A percentile compares a stretch with the other conserved stretches of the same genome.
Evolutionary conservation across 1,140 invertebrate genomes (phyloP).

Genomic region (Saccostrea glomerata): DNA sequence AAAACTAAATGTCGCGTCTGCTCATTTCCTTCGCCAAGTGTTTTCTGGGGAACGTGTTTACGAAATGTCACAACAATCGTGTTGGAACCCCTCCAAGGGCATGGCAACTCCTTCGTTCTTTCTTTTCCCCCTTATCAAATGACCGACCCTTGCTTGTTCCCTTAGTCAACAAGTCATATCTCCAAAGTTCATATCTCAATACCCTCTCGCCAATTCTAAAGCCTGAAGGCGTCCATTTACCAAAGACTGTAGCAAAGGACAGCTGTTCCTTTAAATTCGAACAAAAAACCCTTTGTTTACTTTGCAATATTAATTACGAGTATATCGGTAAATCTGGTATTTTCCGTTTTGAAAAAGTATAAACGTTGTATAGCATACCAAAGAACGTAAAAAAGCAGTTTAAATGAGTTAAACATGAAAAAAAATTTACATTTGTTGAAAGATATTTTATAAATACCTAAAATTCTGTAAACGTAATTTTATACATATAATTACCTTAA

Average conservation of each 20-base stretch:
- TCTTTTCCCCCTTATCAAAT: slow-evolving; percentile 25
- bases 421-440: too few species aligned
- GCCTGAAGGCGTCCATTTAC: not conserved
- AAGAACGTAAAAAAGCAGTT: not conserved
- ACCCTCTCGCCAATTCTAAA: slow-evolving; percentile 15
- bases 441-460: too few species aligned
- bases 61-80: not conserved
- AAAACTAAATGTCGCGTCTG: not conserved
- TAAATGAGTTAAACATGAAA: too few species aligned
- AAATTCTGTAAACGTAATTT: too few species aligned
- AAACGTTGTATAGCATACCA: not conserved
- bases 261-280: not conserved
- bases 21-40: not conserved
- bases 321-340: not conserved
- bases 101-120: slow-evolving; percentile 21
- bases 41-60: slow-evolving; percentile 4
- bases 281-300: slow-evolving; percentile 1
- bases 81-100: slow-evolving; percentile 9
- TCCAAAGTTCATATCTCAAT: not conserved
- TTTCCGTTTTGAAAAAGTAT: not conserved
- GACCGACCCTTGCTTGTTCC: not conserved
- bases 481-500: too few species aligned
- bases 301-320: slow-evolving; percentile 14
- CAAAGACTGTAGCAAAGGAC: not conserved
- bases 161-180: slow-evolving; percentile 26